phyloP scores from a whole-genome alignment of 2,113 vertebrate genomes.

The Catagonus wagneri region DNA sequence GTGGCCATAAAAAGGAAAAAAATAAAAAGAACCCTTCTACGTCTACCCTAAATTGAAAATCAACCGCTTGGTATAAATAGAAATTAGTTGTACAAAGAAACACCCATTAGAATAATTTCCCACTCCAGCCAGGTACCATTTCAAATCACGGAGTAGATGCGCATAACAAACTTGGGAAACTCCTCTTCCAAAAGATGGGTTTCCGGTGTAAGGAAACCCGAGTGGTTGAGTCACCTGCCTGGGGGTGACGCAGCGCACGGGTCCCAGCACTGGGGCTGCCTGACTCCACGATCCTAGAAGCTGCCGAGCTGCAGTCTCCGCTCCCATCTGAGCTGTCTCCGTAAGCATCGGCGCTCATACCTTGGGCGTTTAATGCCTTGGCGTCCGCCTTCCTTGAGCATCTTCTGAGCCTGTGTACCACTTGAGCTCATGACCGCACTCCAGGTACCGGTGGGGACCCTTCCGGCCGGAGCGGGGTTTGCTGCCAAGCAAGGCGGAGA shows the following conservation, averaged over 20 bases:
- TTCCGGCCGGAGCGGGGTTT: background rate
- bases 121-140: background rate
- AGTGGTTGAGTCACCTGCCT: background rate
- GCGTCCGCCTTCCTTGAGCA: background rate
- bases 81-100: background rate
- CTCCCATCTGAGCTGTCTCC: background rate
- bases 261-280: background rate
- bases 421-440: background rate
- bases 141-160: background rate
- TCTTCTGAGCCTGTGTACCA: background rate
- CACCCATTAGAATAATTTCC: background rate
- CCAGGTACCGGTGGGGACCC: background rate
- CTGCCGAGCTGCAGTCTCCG: background rate
- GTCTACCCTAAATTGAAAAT: background rate
- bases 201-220: background rate
- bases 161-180: background rate
- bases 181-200: background rate
- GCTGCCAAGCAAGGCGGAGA: too few species aligned
- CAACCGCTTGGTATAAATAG: background rate
- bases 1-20: too few species aligned
- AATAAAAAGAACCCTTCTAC: background rate
- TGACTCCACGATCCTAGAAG: slow-evolving; percentile 18
- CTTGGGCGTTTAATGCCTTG: background rate
- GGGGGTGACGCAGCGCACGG: background rate
- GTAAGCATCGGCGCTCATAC: background rate